These are phyloP conservation scores for Ligdia adustata DNA, from an alignment of 2,888 invertebrate species.

Conservation along the genomic window DNA sequence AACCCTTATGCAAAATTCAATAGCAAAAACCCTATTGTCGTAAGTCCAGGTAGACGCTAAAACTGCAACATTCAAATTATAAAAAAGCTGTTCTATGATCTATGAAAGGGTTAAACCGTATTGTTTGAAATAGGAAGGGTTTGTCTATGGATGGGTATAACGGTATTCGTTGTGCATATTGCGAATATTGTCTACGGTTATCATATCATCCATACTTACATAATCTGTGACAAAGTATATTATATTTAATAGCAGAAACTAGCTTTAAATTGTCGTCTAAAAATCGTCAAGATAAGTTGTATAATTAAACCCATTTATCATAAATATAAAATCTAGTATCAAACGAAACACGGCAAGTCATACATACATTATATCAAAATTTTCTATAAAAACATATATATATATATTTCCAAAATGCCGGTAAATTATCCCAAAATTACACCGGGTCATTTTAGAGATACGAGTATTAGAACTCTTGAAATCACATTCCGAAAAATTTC, in stretches of 20 bases:
- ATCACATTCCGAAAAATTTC: slow-evolving; percentile 58
- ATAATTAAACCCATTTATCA: too few species aligned
- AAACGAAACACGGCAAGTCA: too few species aligned
- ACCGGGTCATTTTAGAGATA: slow-evolving; percentile 54
- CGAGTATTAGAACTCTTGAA: slow-evolving; percentile 57
- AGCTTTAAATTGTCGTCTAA: too few species aligned
- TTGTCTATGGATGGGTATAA: slow-evolving; percentile 32
- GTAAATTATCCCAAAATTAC: slow-evolving; percentile 1
- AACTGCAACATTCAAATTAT: slow-evolving; percentile 83
- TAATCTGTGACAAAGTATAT: too few species aligned
- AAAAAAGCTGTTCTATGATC: slow-evolving; percentile 65
- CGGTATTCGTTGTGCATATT: slow-evolving; percentile 27
- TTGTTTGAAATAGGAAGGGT: slow-evolving; percentile 44
- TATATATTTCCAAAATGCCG: too few species aligned
- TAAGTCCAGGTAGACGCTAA: slow-evolving; percentile 76
- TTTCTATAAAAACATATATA: background rate
- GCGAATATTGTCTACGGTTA: slow-evolving; percentile 3
- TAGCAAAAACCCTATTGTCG: slow-evolving; percentile 70
- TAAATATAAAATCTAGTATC: too few species aligned
- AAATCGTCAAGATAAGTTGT: too few species aligned
- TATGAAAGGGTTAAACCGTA: slow-evolving; percentile 67
- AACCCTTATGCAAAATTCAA: slow-evolving; percentile 79
- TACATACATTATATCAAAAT: too few species aligned
- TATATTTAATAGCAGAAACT: too few species aligned
- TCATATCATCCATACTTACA: too few species aligned